A percentile compares a stretch with the other conserved stretches of the same genome.
phyloP scores from a whole-genome alignment of 2,113 vertebrate genomes.

The Perccottus glenii region DNA sequence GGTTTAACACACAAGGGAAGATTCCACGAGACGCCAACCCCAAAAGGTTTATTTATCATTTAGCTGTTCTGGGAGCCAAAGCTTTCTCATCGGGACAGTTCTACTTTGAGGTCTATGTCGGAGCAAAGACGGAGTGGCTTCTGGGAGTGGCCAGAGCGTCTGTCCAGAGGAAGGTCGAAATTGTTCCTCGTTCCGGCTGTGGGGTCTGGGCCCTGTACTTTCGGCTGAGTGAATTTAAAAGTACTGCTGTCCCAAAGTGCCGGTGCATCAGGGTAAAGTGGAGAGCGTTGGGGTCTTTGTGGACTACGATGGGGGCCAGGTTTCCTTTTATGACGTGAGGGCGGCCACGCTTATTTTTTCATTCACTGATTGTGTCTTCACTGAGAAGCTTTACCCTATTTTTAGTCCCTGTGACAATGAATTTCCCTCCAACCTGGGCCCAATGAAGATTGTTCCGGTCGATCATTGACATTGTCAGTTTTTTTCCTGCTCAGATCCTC shows the following conservation, averaged over 20 bases:
- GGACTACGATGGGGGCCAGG: conserved; percentile 28
- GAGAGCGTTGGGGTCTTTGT: conserved; percentile 59
- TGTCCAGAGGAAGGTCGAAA: neutral
- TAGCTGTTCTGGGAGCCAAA: conserved; percentile 43
- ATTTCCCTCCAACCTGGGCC: conserved; percentile 50
- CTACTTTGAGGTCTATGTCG: conserved; percentile 64
- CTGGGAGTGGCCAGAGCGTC: conserved; percentile 56
- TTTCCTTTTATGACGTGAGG: conserved; percentile 54
- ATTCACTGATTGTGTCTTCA: conserved; percentile 41
- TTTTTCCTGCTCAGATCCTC: too few relatives aligned
- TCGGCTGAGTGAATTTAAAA: conserved; percentile 31
- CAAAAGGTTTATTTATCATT: conserved; percentile 11
- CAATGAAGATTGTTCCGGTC: conserved; percentile 47
- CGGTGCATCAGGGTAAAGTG: conserved; percentile 23
- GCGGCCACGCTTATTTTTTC: conserved; percentile 23
- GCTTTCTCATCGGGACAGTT: conserved; percentile 30
- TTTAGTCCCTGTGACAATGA: conserved; percentile 67
- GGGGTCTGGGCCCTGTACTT: conserved; percentile 65
- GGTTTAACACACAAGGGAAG: conserved; percentile 1
- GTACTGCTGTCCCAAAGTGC: conserved; percentile 10
- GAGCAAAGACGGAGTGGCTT: conserved; percentile 55
- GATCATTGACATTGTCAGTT: neutral
- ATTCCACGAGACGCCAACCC: neutral
- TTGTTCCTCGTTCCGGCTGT: neutral
- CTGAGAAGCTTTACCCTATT: conserved; percentile 47